These are phyloP conservation scores for Acleris laterana DNA, from an alignment of 2,888 invertebrate genomes.

Conservation along the genomic window DNA sequence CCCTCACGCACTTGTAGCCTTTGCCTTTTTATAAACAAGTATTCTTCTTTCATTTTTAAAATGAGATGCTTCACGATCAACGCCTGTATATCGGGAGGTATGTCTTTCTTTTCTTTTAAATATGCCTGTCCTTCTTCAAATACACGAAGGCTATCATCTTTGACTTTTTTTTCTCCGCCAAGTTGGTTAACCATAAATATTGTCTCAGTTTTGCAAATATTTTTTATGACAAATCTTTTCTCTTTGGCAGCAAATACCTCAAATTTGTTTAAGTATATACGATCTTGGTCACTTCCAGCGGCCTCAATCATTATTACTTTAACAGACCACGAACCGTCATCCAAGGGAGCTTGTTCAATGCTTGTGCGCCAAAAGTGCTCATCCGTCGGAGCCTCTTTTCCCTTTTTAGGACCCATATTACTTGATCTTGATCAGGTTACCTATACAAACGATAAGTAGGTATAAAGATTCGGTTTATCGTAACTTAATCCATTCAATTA, in stretches of 20 bases:
- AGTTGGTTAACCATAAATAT: conserved; percentile 79
- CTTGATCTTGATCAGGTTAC: not conserved
- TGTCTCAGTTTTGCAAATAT: conserved; percentile 76
- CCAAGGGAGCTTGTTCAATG: conserved; percentile 61
- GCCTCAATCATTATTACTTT: conserved; percentile 71
- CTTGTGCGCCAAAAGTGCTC: conserved; percentile 61
- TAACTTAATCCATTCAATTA: no score
- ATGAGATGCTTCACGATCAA: conserved; percentile 74
- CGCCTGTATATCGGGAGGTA: conserved; percentile 71
- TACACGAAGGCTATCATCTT: conserved; percentile 67
- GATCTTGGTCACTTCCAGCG: conserved; percentile 74
- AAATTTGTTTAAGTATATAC: conserved; percentile 71
- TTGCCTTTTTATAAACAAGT: conserved; percentile 69
- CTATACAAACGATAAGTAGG: not conserved
- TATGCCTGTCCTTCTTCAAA: conserved; percentile 74
- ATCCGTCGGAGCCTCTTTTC: conserved; percentile 47
- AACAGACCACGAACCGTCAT: conserved; percentile 66
- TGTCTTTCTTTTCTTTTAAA: conserved; percentile 70
- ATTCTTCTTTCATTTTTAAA: conserved; percentile 75
- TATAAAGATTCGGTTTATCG: no score
- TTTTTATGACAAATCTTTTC: conserved; percentile 74
- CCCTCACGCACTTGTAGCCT: conserved; percentile 68
- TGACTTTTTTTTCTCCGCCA: conserved; percentile 72
- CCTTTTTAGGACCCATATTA: conserved; percentile 66
- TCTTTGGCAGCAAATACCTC: conserved; percentile 69